Evolutionary conservation across 2,797 vertebrate species (phyloP).

Genomic region (Malurus leucopterus): DNA sequence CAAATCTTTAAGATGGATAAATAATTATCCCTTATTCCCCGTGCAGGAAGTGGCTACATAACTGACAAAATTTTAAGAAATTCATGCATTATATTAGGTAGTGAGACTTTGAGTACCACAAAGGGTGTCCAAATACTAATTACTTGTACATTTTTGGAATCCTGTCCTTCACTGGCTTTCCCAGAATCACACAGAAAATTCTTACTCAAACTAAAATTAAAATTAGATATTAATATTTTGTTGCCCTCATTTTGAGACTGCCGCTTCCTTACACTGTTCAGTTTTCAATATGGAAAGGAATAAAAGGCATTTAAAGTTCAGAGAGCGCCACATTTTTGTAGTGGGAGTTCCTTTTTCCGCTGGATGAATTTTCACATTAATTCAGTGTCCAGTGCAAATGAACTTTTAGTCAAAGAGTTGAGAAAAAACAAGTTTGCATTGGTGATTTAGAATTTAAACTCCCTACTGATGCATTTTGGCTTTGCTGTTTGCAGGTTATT

Average conservation of each 20-base stretch:
- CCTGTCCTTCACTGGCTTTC: background rate
- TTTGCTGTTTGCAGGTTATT: constrained; percentile 80
- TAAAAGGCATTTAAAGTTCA: background rate
- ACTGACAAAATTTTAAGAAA: background rate
- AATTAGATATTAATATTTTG: background rate
- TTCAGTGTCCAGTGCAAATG: background rate
- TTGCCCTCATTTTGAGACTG: background rate
- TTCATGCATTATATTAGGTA: background rate
- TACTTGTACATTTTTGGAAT: background rate
- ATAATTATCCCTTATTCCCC: background rate
- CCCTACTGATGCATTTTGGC: background rate
- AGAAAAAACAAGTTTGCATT: background rate
- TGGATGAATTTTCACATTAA: background rate
- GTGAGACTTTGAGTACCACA: background rate
- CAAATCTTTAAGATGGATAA: background rate
- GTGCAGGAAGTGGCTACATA: background rate
- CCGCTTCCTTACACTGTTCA: background rate
- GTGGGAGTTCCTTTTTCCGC: background rate
- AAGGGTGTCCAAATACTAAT: background rate
- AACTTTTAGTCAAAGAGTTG: background rate
- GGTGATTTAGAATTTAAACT: background rate
- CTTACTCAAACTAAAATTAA: background rate
- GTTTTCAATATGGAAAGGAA: background rate
- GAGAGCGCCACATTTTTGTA: fast-evolving
- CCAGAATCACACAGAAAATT: background rate